These are phyloP conservation scores for Lagenorhynchus albirostris DNA, from an alignment of 2,113 vertebrate genomes.

Conservation along the genomic window DNA sequence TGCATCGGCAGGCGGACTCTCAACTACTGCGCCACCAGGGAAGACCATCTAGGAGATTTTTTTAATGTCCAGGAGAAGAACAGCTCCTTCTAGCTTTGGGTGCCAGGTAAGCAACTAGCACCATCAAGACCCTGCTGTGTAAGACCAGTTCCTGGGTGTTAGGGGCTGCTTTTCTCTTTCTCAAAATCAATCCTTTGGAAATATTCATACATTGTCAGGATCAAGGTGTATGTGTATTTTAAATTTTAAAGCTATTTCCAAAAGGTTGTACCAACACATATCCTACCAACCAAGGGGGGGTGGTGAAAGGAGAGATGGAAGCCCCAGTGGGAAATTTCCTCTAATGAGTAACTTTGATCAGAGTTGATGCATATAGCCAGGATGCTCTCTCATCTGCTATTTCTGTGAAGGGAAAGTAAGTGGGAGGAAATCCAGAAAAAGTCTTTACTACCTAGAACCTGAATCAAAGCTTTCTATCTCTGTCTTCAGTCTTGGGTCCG, in stretches of 20 bases:
- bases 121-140: neutral
- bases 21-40: too few species aligned
- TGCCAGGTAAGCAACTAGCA: neutral
- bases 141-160: neutral
- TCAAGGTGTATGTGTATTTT: constrained; percentile 23
- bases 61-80: neutral
- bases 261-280: neutral
- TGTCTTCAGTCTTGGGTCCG: neutral
- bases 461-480: constrained; percentile 7
- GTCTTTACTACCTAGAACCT: neutral
- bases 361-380: neutral
- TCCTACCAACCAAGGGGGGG: neutral
- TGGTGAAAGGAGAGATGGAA: neutral
- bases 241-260: constrained; percentile 38
- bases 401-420: neutral
- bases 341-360: constrained; percentile 1
- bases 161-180: neutral
- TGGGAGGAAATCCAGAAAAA: neutral
- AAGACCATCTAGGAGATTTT: too few species aligned
- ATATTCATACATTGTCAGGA: neutral
- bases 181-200: constrained; percentile 19
- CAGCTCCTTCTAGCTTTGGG: too few species aligned
- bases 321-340: neutral
- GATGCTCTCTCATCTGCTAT: neutral
- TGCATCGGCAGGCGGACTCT: too few species aligned